These are phyloP conservation scores for Argyresthia albistria DNA, from an alignment of 2,888 invertebrate genomes.

Conservation along the genomic window DNA sequence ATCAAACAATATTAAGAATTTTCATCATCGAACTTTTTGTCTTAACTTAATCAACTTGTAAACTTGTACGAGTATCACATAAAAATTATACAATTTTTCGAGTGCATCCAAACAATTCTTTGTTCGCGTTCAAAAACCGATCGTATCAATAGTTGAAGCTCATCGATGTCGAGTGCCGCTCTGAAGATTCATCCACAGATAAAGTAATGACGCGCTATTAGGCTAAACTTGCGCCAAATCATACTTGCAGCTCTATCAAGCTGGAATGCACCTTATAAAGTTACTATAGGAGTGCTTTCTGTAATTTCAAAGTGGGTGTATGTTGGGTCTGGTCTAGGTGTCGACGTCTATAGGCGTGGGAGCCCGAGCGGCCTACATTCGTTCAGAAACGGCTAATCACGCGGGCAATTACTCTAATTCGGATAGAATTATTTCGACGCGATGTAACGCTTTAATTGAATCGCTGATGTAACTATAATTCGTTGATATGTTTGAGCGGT, in stretches of 20 bases:
- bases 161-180: constrained; percentile 26
- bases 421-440: constrained; percentile 46
- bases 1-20: too few species aligned
- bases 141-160: constrained; percentile 47
- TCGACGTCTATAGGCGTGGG: constrained; percentile 55
- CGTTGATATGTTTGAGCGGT: neutral
- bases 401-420: constrained; percentile 65
- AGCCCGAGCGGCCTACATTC: constrained; percentile 56
- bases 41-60: too few species aligned
- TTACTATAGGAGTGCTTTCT: neutral
- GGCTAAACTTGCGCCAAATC: constrained; percentile 13
- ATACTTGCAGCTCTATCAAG: neutral
- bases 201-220: constrained; percentile 61
- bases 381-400: constrained; percentile 46
- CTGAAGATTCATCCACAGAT: constrained; percentile 57
- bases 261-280: neutral
- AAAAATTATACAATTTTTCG: constrained; percentile 31
- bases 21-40: too few species aligned
- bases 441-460: constrained; percentile 62
- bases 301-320: neutral
- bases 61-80: too few species aligned
- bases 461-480: constrained; percentile 33
- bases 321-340: constrained; percentile 21
- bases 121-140: constrained; percentile 36
- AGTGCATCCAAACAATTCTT: constrained; percentile 44